Conservation (phyloP, 2,888 invertebrate species). For the Zeuzera pyrina region DNA sequence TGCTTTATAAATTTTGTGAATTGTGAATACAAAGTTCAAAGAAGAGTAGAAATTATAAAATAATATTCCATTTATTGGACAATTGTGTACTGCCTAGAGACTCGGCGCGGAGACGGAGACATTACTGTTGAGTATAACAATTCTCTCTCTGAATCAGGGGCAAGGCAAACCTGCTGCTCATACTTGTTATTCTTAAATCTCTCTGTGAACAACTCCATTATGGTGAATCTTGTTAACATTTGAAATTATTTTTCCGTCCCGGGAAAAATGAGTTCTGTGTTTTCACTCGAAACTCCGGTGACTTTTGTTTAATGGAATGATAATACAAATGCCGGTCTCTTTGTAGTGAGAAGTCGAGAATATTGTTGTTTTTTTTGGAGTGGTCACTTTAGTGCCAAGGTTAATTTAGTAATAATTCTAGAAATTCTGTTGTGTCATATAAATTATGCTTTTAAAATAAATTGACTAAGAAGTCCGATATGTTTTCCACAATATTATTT, state of each 20-base stretch:
- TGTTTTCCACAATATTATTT: too few species aligned
- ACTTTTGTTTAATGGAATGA: conserved; percentile 74
- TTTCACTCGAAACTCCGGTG: conserved; percentile 70
- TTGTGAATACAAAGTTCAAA: conserved; percentile 19
- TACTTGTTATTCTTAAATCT: conserved; percentile 69
- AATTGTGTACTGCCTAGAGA: conserved; percentile 18
- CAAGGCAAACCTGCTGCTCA: conserved; percentile 29
- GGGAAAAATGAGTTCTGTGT: conserved; percentile 69
- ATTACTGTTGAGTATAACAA: conserved; percentile 31
- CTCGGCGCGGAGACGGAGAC: conserved; percentile 6
- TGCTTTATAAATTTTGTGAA: conserved; percentile 15
- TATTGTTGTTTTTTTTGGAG: conserved; percentile 62
- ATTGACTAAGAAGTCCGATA: too few species aligned
- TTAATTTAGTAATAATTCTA: conserved; percentile 54
- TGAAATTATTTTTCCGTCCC: conserved; percentile 67
- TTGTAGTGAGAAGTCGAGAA: conserved; percentile 60
- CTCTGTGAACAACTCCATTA: conserved; percentile 65
- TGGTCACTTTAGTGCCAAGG: conserved; percentile 64
- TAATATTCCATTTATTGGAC: conserved; percentile 26
- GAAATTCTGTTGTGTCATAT: conserved; percentile 1
- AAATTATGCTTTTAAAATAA: too few species aligned
- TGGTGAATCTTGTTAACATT: conserved; percentile 70
- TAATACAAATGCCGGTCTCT: conserved; percentile 68
- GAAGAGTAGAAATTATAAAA: conserved; percentile 28
- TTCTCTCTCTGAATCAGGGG: conserved; percentile 39